Conservation (phyloP, 2,888 invertebrate species). For the Cheilosia scutellata region DNA sequence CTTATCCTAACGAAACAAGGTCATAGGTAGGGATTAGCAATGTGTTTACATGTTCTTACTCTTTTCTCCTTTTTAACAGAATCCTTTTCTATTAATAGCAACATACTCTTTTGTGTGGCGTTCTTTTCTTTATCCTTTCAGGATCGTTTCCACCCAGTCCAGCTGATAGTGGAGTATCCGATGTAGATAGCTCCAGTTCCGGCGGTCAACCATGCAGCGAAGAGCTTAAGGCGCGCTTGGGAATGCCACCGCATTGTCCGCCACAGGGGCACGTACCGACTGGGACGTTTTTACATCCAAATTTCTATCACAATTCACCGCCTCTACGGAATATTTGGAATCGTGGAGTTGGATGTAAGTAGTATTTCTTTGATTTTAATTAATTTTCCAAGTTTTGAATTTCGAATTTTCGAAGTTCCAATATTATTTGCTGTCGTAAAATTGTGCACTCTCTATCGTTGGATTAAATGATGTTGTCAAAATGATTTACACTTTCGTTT, state of each 20-base stretch:
- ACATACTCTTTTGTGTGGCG: constrained; percentile 46
- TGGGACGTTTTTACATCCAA: constrained; percentile 87
- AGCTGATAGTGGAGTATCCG: constrained; percentile 98
- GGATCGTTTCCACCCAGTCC: constrained; percentile 98
- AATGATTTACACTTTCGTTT: too few relatives aligned
- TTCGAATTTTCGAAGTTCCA: not conserved
- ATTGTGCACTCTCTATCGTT: too few relatives aligned
- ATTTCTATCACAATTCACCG: constrained; percentile 88
- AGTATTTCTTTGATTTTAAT: constrained; percentile 33
- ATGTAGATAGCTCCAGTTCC: constrained; percentile 97
- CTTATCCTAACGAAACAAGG: constrained; percentile 53
- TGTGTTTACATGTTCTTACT: constrained; percentile 28
- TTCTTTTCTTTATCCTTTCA: constrained; percentile 82
- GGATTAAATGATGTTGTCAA: too few relatives aligned
- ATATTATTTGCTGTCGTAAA: not conserved
- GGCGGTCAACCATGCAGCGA: constrained; percentile 89
- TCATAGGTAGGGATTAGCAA: constrained; percentile 68
- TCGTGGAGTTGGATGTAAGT: constrained; percentile 84
- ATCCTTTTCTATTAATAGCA: constrained; percentile 68
- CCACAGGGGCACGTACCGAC: constrained; percentile 81
- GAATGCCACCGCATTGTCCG: constrained; percentile 87
- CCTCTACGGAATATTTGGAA: constrained; percentile 84
- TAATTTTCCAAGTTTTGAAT: not conserved
- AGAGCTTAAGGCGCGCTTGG: constrained; percentile 94
- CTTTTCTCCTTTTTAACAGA: constrained; percentile 43